Base-by-base conservation (phyloP, 2,113 vertebrate genomes). In the Podocnemis expansa region DNA sequence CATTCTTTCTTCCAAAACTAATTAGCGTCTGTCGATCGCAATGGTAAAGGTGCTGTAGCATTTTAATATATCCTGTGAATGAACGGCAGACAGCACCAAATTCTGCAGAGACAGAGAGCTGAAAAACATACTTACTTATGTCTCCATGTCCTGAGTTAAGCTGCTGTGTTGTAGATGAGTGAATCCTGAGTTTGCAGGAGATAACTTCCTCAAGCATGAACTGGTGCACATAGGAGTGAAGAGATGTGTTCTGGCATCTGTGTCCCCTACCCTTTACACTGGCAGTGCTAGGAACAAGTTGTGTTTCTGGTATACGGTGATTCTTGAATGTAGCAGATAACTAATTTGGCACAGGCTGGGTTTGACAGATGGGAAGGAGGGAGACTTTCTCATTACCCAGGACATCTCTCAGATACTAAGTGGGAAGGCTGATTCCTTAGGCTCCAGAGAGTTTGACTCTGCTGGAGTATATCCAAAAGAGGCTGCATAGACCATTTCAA, bases 311-410 rank as follows among this genome's bases (percentile, higher is more conserved):
- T 79, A 17, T 3, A 84, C 82, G 85, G 41, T 51, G 1, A 89
- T 82, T 88, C 81, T 88, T 89, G 91, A 24, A 67, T 85, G 78
- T 19, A 84, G 58, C 58, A 60, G 82, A 11, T 70, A 54, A 88
- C 31, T 41, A 17, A 84, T 87, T 92, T 96, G 94, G 87, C 82
- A 90, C 0, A 0, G 60, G 82, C 81, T 52, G 47, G 24, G 6
- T 5, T 76, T 80, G 83, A 47, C 84, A 95, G 87, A 90, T 89
- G 70, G 70, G n/a, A 95, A 87, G 78, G 80, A 96, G 38, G 52
- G 49, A 90, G 80, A 88, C 87, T 93, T 96, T 91, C 63, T 85
- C 82, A 79, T 79, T 22, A 11, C 75, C 86, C 41, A 89, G 51
- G 89, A 5, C 2, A 31, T 80, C 25, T 93, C 84, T 92, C 24